Conservation (phyloP, 2,888 invertebrate species). For the Drosophila silvestris region DNA sequence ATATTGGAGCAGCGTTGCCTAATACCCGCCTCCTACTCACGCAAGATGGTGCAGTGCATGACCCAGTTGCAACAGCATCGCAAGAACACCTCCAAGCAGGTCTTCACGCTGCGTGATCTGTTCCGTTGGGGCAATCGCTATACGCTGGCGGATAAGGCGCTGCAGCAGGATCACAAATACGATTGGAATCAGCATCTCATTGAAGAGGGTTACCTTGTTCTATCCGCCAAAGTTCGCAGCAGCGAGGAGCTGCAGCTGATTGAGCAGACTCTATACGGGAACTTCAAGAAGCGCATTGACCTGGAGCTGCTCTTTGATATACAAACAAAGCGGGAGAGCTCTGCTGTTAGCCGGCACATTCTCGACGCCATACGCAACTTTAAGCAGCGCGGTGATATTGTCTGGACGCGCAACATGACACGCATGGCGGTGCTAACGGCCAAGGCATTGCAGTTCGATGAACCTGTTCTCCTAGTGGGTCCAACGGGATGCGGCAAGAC, state of each 20-base stretch:
- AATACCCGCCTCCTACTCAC: conserved; percentile 94
- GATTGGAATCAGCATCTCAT: conserved; percentile 99
- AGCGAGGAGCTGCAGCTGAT: conserved; percentile 93
- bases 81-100: conserved; percentile 94
- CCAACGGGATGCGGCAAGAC: conserved; percentile 99
- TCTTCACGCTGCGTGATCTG: conserved; percentile 97
- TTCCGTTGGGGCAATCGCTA: conserved; percentile 99
- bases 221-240: conserved; percentile 96
- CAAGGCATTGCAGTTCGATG: conserved; percentile 95
- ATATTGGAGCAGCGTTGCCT: conserved; percentile 95
- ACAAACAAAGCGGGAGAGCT: conserved; percentile 87
- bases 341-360: conserved; percentile 91
- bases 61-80: conserved; percentile 93
- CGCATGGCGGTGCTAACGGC: conserved; percentile 91
- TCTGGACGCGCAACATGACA: conserved; percentile 97
- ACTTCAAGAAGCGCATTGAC: conserved; percentile 91
- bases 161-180: conserved; percentile 88
- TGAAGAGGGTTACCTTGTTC: conserved; percentile 97
- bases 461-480: conserved; percentile 97
- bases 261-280: conserved; percentile 90
- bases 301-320: conserved; percentile 90
- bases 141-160: conserved; percentile 88
- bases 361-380: conserved; percentile 88
- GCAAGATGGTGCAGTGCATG: conserved; percentile 96
- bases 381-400: conserved; percentile 89